Base-by-base conservation (phyloP, 2,888 invertebrate genomes). In the Leucophenga maculata region DNA sequence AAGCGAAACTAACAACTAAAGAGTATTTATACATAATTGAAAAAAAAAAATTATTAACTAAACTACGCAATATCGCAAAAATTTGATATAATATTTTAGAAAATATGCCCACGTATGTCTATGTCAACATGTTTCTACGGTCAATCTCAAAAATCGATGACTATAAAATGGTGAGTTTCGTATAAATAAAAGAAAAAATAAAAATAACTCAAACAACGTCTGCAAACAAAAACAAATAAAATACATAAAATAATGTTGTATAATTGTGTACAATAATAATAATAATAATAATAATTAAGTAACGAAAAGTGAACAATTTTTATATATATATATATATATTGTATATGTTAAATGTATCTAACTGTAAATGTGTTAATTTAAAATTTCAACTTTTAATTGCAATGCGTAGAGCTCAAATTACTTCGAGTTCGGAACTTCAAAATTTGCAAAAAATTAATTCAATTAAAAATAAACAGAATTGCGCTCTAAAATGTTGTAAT, bases 101-200 rank as follows among this genome's bases (percentile, higher is more conserved):
- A 91, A 94, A 94, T 90, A 93, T 93, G 89, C 94, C 96, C 86
- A 96, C 96, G 89, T 90, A 93, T 90, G 97, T 97, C 88, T 90
- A 91, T 89, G 96, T 97, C 92, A 97, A 98, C 94, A 93, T 98
- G 92, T 96, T 93, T 91, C 94, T 98, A 84, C 94, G 98, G 89
- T 97, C 97, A 92, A 97, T 98, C 93, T 97, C 97, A 93, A 96
- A 97, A 94, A 97, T 98, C 92, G 96, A 97, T 91, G 97, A 97
- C 94, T 97, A 97, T 91, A 96, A 96, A 92, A 98, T 97, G 97
- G 97, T 97, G 94, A 96, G 96, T 95, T 89, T 78, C 72, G 76
- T 48, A 71, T 57, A 68, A 64, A 55, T 66, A 72, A 52, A 70
- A 44, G 31, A 48, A 46, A 59, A 64, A 20, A 68, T 46, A 32